Evolutionary conservation across 2,888 invertebrate genomes (phyloP).

Genomic region (Drosophila diplacantha): DNA sequence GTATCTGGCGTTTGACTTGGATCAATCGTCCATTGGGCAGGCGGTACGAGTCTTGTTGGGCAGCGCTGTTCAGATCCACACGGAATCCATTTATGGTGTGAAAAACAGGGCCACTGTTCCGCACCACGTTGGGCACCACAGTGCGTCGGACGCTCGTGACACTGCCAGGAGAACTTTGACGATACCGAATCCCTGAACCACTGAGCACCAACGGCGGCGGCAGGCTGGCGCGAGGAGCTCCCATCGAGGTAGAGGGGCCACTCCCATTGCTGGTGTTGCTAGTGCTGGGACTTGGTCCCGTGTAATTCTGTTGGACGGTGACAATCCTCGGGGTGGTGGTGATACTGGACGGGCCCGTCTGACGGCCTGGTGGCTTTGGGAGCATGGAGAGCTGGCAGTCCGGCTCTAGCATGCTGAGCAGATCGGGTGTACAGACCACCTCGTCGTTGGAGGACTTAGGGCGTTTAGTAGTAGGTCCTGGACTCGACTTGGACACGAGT

Average conservation of each 20-base stretch:
- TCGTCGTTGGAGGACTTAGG: conserved; percentile 75
- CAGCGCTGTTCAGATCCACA: conserved; percentile 78
- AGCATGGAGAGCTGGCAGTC: conserved; percentile 75
- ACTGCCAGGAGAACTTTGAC: conserved; percentile 50
- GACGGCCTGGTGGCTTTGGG: conserved; percentile 47
- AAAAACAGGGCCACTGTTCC: conserved; percentile 73
- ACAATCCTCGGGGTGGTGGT: conserved; percentile 60
- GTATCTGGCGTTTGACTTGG: conserved; percentile 77
- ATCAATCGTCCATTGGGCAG: conserved; percentile 78
- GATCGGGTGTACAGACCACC: conserved; percentile 83
- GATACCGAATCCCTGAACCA: conserved; percentile 68
- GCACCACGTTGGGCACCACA: conserved; percentile 61
- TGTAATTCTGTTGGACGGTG: conserved; percentile 61
- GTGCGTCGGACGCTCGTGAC: conserved; percentile 65
- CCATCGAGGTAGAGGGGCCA: conserved; percentile 1
- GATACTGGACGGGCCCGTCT: conserved; percentile 20
- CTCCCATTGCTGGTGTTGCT: conserved; percentile 10
- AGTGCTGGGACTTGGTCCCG: conserved; percentile 35
- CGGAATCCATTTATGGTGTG: conserved; percentile 78
- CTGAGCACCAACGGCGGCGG: conserved; percentile 75
- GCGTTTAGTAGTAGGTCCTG: conserved; percentile 54
- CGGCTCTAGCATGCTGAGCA: conserved; percentile 76
- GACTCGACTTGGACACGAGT: conserved; percentile 11
- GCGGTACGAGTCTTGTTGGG: conserved; percentile 77
- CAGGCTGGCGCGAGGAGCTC: conserved; percentile 42